Evolutionary conservation across 2,888 invertebrate genomes (phyloP).

Genomic region (Anarsia innoxiella): DNA sequence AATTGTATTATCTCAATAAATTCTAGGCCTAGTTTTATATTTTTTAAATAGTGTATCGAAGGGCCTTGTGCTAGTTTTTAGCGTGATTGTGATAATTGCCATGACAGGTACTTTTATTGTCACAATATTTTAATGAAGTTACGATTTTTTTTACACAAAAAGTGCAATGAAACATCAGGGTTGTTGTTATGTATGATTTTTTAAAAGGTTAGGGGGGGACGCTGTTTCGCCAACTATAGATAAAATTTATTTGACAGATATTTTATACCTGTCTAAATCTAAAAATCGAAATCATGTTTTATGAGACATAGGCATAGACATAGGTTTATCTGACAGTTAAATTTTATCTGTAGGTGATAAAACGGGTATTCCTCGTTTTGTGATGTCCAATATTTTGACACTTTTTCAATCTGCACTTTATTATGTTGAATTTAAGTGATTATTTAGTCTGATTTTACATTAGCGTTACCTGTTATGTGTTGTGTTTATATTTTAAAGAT

Average conservation of each 20-base stretch:
- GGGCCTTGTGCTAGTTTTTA: constrained; percentile 13
- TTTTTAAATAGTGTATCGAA: constrained; percentile 8
- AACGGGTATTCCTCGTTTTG: too few species aligned
- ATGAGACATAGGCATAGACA: too few species aligned
- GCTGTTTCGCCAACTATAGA: too few species aligned
- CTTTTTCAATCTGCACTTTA: constrained; percentile 51
- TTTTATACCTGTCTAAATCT: too few species aligned
- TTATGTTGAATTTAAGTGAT: constrained; percentile 44
- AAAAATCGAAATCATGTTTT: too few species aligned
- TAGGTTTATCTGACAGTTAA: too few species aligned
- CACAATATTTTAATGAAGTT: constrained; percentile 30
- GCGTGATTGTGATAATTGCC: constrained; percentile 28
- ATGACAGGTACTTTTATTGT: constrained; percentile 30
- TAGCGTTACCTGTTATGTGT: constrained; percentile 55
- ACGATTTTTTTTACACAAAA: constrained; percentile 17
- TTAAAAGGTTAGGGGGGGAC: too few species aligned
- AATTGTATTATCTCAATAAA: constrained; percentile 5
- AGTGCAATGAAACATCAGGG: constrained; percentile 36
- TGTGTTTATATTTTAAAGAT: too few species aligned
- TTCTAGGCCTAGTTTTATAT: constrained; percentile 20
- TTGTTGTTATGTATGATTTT: constrained; percentile 25
- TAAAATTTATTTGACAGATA: too few species aligned
- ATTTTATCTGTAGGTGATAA: too few species aligned
- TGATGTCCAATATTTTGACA: constrained; percentile 34
- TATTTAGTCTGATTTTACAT: constrained; percentile 59